phyloP scores from a whole-genome alignment of 23 tunicate genomes.

The Styela clava region DNA sequence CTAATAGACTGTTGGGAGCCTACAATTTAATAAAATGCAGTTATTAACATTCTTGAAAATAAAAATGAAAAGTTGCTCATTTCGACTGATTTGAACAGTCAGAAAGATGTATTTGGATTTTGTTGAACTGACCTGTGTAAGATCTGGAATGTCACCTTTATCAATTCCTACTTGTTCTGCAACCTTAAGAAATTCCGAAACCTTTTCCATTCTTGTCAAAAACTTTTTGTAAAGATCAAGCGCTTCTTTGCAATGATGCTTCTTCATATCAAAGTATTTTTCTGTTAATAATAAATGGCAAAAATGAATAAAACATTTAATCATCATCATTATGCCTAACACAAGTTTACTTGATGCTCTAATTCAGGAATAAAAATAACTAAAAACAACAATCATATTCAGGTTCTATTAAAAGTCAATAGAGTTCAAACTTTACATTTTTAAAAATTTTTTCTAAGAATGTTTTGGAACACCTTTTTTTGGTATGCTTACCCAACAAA shows the following conservation, averaged over 20 bases:
- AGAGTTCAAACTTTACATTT: neutral
- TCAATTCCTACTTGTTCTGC: slow-evolving; percentile 99
- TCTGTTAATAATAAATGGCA: no score
- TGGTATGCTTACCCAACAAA: slow-evolving; percentile 37
- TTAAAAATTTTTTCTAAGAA: neutral
- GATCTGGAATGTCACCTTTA: slow-evolving; percentile 99
- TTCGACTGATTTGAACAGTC: no score
- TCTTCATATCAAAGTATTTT: slow-evolving; percentile 98
- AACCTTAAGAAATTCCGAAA: slow-evolving; percentile 88
- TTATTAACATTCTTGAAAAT: neutral
- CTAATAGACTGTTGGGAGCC: slow-evolving; percentile 93
- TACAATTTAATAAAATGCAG: slow-evolving; percentile 4
- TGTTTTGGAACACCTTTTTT: neutral
- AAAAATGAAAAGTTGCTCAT: no score
- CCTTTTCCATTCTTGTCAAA: slow-evolving; percentile 86
- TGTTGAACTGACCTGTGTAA: slow-evolving; percentile 61
- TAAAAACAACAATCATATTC: no score
- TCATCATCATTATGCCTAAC: no score
- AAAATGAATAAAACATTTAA: no score
- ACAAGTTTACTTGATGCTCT: no score
- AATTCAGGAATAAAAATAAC: no score
- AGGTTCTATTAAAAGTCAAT: no score
- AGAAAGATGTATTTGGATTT: no score
- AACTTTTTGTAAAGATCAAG: slow-evolving; percentile 90
- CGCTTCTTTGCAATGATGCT: slow-evolving; percentile 88